Percentiles rank a stretch among this genome's conserved stretches.
These are phyloP conservation scores for Asbolus verrucosus DNA, from an alignment of 1,140 invertebrate species.

Conservation along the genomic window DNA sequence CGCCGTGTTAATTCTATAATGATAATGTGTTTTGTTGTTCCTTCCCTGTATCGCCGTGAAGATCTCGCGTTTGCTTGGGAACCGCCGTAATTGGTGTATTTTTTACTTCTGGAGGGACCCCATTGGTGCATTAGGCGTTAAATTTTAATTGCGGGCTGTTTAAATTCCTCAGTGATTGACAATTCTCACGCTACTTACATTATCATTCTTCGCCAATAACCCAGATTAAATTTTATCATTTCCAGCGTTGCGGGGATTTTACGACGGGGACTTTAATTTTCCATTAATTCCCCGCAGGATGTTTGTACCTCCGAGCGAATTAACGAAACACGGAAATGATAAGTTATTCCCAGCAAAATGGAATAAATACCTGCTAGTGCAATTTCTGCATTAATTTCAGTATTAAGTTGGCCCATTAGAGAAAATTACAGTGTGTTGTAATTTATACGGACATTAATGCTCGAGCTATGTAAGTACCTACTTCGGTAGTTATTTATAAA, in stretches of 20 bases:
- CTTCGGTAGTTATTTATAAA: conserved; percentile 38
- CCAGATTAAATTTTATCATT: background rate
- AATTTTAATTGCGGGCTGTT: conserved; percentile 35
- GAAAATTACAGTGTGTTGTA: conserved; percentile 36
- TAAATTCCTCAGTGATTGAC: conserved; percentile 31
- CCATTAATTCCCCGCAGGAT: conserved; percentile 21
- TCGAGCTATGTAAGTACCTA: conserved; percentile 34
- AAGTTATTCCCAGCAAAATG: conserved; percentile 22
- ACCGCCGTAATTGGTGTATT: conserved; percentile 26
- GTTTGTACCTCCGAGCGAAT: conserved; percentile 24
- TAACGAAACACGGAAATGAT: conserved; percentile 31
- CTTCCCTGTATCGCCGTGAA: conserved; percentile 18
- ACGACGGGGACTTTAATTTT: conserved; percentile 1
- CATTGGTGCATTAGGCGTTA: conserved; percentile 36
- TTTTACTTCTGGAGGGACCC: background rate
- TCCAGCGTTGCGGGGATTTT: too few relatives aligned
- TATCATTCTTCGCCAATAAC: conserved; percentile 12
- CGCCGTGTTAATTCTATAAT: conserved; percentile 45
- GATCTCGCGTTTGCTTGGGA: conserved; percentile 41
- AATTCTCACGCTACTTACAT: conserved; percentile 39
- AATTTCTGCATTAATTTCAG: conserved; percentile 32
- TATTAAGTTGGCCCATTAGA: conserved; percentile 33
- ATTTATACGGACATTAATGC: conserved; percentile 39
- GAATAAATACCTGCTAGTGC: conserved; percentile 19
- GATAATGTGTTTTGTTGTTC: conserved; percentile 37